phyloP scores from a whole-genome alignment of 2,888 invertebrate species.

The Stenoptilia bipunctidactyla region DNA sequence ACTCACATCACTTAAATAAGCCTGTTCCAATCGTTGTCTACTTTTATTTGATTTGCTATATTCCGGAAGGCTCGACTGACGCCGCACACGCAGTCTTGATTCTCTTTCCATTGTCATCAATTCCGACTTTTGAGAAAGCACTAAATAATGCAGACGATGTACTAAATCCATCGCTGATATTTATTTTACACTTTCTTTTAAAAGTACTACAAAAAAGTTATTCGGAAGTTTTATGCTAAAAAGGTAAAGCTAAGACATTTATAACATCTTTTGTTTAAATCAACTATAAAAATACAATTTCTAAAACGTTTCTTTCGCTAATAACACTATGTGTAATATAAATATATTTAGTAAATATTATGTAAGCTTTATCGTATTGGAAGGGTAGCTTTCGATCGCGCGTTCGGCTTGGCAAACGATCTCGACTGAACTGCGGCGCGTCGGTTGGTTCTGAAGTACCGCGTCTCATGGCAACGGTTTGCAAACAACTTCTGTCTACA shows the following conservation, averaged over 20 bases:
- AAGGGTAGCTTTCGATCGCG: neutral
- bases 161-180: conserved; percentile 56
- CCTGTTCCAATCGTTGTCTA: conserved; percentile 53
- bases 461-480: conserved; percentile 55
- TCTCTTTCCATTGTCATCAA: conserved; percentile 64
- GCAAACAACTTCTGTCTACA: conserved; percentile 41
- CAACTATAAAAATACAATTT: too few relatives aligned
- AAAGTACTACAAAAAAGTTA: too few relatives aligned
- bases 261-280: too few relatives aligned
- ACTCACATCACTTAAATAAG: conserved; percentile 63
- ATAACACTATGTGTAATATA: too few relatives aligned
- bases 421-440: conserved; percentile 14
- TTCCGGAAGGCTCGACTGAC: conserved; percentile 63
- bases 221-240: too few relatives aligned
- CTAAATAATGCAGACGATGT: conserved; percentile 61
- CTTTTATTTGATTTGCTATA: conserved; percentile 52
- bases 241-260: too few relatives aligned
- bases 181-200: too few relatives aligned
- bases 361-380: too few relatives aligned
- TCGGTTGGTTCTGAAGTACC: conserved; percentile 41
- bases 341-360: too few relatives aligned
- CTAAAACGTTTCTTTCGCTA: too few relatives aligned
- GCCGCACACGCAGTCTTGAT: conserved; percentile 53
- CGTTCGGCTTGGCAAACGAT: too few relatives aligned
- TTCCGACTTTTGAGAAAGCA: conserved; percentile 63